Percentiles rank a stretch among this genome's conserved stretches.
Conservation (phyloP, 2,113 vertebrate species). For the Thinocorus orbignyianus region DNA sequence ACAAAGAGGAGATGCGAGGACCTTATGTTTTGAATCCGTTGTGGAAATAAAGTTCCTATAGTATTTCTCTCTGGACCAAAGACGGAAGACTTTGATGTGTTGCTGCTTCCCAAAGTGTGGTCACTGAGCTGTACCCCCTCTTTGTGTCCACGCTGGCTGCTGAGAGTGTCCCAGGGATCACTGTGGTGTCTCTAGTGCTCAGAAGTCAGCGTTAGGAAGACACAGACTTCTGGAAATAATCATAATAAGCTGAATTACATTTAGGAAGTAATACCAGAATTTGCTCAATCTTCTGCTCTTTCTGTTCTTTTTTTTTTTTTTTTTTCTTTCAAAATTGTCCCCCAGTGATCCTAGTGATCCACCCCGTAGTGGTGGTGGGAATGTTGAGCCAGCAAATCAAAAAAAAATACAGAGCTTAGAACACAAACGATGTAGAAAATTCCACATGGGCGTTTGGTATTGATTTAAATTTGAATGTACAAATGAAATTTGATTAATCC, state of each 20-base stretch:
- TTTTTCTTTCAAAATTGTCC: background rate
- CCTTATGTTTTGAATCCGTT: accelerated
- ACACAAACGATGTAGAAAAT: background rate
- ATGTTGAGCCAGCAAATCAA: background rate
- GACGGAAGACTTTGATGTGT: background rate
- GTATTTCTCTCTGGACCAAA: accelerated
- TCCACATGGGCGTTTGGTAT: background rate
- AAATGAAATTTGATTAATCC: background rate
- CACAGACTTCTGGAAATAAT: accelerated
- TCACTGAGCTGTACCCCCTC: accelerated
- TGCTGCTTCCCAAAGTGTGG: background rate
- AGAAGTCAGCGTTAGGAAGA: background rate
- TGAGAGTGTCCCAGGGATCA: background rate
- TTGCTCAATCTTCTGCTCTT: background rate
- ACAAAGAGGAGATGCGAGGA: accelerated
- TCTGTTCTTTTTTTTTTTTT: background rate
- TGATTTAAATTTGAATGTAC: background rate
- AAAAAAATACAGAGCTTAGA: background rate
- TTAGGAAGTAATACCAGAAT: background rate
- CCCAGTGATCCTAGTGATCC: background rate
- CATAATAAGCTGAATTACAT: background rate
- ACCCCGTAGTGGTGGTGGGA: background rate
- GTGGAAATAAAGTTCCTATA: background rate
- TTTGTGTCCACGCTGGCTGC: background rate
- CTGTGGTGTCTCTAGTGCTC: background rate